Conservation (phyloP, 2,888 invertebrate species). For the Stramonita haemastoma region DNA sequence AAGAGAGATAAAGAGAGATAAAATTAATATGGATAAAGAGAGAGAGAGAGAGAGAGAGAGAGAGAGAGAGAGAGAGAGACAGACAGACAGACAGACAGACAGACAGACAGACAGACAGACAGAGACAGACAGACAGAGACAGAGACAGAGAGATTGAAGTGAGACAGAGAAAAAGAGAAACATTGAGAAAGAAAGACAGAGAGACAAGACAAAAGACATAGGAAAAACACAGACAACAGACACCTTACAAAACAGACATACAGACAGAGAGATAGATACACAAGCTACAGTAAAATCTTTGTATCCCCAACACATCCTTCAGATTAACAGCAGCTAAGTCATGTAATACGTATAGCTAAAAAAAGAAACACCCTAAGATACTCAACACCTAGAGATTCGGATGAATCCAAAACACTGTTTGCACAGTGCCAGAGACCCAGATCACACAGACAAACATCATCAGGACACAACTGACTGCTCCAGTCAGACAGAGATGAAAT, state of each 20-base stretch:
- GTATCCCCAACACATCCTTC: no score
- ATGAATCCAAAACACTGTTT: no score
- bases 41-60: background rate
- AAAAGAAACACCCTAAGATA: no score
- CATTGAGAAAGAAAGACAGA: slow-evolving; percentile 31
- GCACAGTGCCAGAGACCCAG: no score
- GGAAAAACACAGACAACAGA: background rate
- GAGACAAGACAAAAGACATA: slow-evolving; percentile 2
- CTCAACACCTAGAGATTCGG: no score
- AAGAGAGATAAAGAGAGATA: background rate
- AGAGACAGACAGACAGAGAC: slow-evolving; percentile 31
- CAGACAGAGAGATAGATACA: no score
- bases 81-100: slow-evolving; percentile 23
- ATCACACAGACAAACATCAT: no score
- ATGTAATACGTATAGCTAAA: no score
- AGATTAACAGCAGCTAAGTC: no score
- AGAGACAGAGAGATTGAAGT: background rate
- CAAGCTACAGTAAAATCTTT: background rate
- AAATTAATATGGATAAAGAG: background rate
- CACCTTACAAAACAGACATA: no score
- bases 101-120: slow-evolving; percentile 24
- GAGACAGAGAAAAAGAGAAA: background rate
- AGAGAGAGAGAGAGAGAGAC: slow-evolving; percentile 34
- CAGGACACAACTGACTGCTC: no score
- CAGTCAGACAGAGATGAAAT: no score